Evolutionary conservation across 2,888 invertebrate genomes (phyloP).

Genomic region (Pristionchus japonicus): DNA sequence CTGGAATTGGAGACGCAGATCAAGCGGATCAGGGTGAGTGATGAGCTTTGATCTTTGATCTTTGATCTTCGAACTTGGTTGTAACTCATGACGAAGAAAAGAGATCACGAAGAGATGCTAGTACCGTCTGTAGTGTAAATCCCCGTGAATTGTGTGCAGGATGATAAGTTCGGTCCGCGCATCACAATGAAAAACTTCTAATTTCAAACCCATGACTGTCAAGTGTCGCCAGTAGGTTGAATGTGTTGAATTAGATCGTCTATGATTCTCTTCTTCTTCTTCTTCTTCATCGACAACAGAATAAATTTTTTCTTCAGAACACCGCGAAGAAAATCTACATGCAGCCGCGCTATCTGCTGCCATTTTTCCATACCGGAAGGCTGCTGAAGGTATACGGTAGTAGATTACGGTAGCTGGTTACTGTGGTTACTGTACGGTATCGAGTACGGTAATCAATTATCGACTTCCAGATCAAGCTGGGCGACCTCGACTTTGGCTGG

Average conservation of each 20-base stretch:
- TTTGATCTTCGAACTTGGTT: too few species aligned
- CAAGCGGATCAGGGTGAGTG: not conserved
- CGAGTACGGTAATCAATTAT: not conserved
- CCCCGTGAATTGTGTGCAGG: too few species aligned
- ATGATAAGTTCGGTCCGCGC: too few species aligned
- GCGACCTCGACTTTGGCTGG: constrained; percentile 90
- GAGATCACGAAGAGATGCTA: too few species aligned
- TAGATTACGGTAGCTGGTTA: not conserved
- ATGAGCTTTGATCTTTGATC: too few species aligned
- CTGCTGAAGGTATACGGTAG: constrained; percentile 84
- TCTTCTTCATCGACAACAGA: not conserved
- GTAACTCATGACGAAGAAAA: too few species aligned
- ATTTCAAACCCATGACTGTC: too few species aligned
- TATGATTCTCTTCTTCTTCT: not conserved
- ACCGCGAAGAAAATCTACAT: constrained; percentile 87
- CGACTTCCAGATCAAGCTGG: constrained; percentile 61
- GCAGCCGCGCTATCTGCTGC: constrained; percentile 88
- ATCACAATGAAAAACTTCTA: too few species aligned
- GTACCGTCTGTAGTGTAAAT: too few species aligned
- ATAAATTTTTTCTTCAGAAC: not conserved
- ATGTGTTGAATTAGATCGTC: too few species aligned
- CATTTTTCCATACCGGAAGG: constrained; percentile 94
- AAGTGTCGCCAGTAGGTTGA: too few species aligned
- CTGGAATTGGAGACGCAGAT: not conserved
- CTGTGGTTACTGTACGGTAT: not conserved